A percentile compares a stretch with the other conserved stretches of the same genome.
phyloP scores from a whole-genome alignment of 2,113 vertebrate genomes.

The Percina caprodes region DNA sequence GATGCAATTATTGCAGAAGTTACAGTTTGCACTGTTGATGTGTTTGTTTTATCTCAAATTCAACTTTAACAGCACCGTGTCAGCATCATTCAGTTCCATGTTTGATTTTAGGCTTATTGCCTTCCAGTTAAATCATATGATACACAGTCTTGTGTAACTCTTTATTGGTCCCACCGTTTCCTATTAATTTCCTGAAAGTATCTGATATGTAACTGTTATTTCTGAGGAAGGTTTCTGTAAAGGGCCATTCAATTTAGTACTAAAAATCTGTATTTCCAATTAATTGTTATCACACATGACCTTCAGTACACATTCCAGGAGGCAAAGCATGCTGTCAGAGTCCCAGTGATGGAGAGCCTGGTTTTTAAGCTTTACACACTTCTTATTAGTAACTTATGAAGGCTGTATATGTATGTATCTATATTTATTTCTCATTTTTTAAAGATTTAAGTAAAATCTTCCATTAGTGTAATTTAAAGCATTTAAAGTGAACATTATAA shows the following conservation, averaged over 20 bases:
- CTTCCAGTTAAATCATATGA: neutral
- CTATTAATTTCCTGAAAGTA: neutral
- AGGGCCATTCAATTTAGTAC: too few species aligned
- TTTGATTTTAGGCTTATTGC: neutral
- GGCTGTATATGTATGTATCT: neutral
- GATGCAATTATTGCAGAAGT: neutral
- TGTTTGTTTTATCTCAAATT: too few species aligned
- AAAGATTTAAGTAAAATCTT: too few species aligned
- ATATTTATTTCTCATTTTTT: neutral
- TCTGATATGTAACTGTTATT: too few species aligned
- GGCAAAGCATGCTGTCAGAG: neutral
- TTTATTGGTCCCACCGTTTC: neutral
- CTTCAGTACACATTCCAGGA: neutral
- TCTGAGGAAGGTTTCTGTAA: neutral
- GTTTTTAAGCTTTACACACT: neutral
- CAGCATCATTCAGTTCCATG: too few species aligned
- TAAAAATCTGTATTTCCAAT: too few species aligned
- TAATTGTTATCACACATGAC: too few species aligned
- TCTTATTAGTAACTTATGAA: neutral
- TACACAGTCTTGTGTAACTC: neutral
- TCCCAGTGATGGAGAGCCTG: constrained; percentile 34
- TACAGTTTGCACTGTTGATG: too few species aligned
- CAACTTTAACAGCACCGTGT: too few species aligned
- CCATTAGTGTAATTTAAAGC: neutral
- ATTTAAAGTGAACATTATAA: too few species aligned